A percentile compares a stretch with the other conserved stretches of the same genome.
Conservation (phyloP, 2,113 vertebrate species). For the Psephotus haematonotus region DNA sequence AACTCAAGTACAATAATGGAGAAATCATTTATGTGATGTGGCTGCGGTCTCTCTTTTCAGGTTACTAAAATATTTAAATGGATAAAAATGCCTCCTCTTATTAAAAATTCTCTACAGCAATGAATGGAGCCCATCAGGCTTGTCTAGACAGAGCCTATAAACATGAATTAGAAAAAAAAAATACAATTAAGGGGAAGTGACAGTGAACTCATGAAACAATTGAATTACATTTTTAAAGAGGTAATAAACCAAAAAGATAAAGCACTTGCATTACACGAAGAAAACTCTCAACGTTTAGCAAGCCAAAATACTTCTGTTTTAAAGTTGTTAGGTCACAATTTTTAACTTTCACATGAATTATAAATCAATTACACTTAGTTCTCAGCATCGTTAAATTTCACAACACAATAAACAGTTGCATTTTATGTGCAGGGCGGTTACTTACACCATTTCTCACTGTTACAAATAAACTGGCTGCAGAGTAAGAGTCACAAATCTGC, state of each 20-base stretch:
- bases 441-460: neutral
- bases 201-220: slow-evolving; percentile 23
- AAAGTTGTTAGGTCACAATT: slow-evolving; percentile 4
- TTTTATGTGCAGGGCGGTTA: slow-evolving; percentile 2
- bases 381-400: neutral
- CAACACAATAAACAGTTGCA: neutral
- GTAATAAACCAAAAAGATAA: slow-evolving; percentile 51
- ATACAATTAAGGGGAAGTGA: slow-evolving; percentile 42
- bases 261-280: neutral
- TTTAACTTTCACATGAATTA: slow-evolving; percentile 51
- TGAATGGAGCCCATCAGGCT: slow-evolving; percentile 7
- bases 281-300: neutral
- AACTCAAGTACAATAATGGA: neutral
- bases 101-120: slow-evolving; percentile 3
- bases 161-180: neutral
- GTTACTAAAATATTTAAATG: neutral
- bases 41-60: neutral
- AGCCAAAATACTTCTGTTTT: neutral
- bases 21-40: neutral
- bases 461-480: neutral
- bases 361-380: slow-evolving; percentile 46
- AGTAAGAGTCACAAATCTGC: neutral
- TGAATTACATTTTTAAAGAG: slow-evolving; percentile 43
- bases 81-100: neutral
- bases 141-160: slow-evolving; percentile 51